These are phyloP conservation scores for Paragorgia papillata DNA, from an alignment of 92 coral and sea anemone genomes.

Conservation along the genomic window DNA sequence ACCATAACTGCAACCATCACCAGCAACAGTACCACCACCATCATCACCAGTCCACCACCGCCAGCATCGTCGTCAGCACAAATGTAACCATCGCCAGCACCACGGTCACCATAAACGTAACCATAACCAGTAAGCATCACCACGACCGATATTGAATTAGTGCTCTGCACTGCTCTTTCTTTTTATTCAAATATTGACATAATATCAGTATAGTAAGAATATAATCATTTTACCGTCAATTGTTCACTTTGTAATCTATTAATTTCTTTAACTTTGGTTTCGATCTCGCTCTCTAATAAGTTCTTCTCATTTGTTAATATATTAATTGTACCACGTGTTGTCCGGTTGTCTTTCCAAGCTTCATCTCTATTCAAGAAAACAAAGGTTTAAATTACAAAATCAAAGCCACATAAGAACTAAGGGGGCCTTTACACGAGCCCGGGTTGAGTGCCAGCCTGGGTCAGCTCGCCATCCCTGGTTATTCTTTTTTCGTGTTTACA, in stretches of 20 bases:
- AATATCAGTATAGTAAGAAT: too few relatives aligned
- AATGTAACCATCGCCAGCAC: neutral
- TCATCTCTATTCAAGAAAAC: slow-evolving; percentile 35
- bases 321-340: neutral
- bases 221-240: slow-evolving; percentile 37
- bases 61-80: neutral
- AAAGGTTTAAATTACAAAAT: neutral
- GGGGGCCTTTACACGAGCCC: too few relatives aligned
- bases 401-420: too few relatives aligned
- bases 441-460: too few relatives aligned
- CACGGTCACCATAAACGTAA: neutral
- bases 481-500: too few relatives aligned
- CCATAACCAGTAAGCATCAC: neutral
- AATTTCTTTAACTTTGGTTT: slow-evolving; percentile 22
- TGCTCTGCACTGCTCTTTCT: slow-evolving; percentile 67
- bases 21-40: neutral
- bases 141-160: too few relatives aligned
- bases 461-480: too few relatives aligned
- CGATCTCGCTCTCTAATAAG: slow-evolving; percentile 20
- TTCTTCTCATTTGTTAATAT: slow-evolving; percentile 43
- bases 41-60: neutral
- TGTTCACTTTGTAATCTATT: slow-evolving; percentile 19
- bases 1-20: neutral
- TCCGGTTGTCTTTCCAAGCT: slow-evolving; percentile 28
- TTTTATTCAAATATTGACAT: slow-evolving; percentile 40